These are phyloP conservation scores for Cladorhizidae sp. DNA, from an alignment of 37 sponge, comb jelly and placozoan genomes.

Conservation along the genomic window DNA sequence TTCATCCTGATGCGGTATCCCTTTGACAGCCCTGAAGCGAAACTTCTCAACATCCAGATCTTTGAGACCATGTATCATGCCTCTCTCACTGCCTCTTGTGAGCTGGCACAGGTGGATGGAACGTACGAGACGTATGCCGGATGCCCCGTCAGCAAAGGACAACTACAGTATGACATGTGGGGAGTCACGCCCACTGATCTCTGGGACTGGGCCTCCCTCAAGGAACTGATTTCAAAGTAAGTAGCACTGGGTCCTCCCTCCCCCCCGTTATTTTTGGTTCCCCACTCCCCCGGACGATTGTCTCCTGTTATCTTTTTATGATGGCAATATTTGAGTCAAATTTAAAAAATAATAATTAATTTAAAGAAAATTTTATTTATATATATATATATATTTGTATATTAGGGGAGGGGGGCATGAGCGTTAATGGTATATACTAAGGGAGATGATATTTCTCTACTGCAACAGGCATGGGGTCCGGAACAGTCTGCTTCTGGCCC, in stretches of 20 bases:
- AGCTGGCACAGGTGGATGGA: slow-evolving; percentile 87
- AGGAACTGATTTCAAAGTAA: slow-evolving; percentile 84
- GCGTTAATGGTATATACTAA: not conserved
- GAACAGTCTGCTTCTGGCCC: slow-evolving; percentile 95
- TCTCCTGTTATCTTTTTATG: no score
- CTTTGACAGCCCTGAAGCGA: slow-evolving; percentile 91
- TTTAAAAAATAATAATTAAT: no score
- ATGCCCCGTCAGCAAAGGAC: slow-evolving; percentile 86
- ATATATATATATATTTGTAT: no score
- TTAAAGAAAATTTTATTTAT: no score
- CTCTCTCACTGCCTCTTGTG: slow-evolving; percentile 91
- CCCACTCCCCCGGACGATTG: no score
- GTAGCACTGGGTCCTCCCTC: no score
- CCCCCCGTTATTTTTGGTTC: no score
- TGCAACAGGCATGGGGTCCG: slow-evolving; percentile 89
- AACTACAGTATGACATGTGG: slow-evolving; percentile 98
- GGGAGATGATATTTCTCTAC: not conserved
- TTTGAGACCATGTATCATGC: slow-evolving; percentile 98
- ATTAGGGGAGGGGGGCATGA: not conserved
- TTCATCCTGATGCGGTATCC: slow-evolving; percentile 96
- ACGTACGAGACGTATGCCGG: slow-evolving; percentile 93
- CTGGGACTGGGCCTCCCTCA: slow-evolving; percentile 93
- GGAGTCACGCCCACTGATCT: slow-evolving; percentile 87
- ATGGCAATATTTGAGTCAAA: no score
- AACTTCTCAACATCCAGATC: slow-evolving; percentile 83